Evolutionary conservation across 1,140 invertebrate genomes (phyloP).

Genomic region (Ceratoteleas bidentatus): DNA sequence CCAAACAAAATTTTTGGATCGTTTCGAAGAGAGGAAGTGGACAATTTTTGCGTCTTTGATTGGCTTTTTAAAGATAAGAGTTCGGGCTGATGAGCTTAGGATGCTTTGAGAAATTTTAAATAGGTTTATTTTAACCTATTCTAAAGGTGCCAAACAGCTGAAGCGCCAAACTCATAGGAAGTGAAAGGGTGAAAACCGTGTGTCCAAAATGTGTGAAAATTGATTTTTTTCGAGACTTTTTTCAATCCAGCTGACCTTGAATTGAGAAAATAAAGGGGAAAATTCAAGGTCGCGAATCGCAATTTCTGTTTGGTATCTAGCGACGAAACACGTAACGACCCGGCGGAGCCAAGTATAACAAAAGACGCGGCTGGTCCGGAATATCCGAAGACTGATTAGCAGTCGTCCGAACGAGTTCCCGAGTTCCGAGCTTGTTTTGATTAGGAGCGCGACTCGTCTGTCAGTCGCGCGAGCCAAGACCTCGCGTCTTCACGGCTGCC

Average conservation of each 20-base stretch:
- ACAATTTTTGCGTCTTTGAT: neutral
- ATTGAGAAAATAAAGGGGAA: too few relatives aligned
- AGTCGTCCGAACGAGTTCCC: slow-evolving; percentile 23
- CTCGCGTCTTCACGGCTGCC: neutral
- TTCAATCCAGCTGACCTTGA: too few relatives aligned
- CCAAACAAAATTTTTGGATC: slow-evolving; percentile 28
- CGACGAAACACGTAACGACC: slow-evolving; percentile 12
- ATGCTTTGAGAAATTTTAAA: too few relatives aligned
- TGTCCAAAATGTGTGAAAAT: too few relatives aligned
- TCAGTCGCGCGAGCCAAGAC: slow-evolving; percentile 5
- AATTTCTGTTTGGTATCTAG: neutral
- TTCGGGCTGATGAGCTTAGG: too few relatives aligned
- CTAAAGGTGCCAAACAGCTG: too few relatives aligned
- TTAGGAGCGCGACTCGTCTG: slow-evolving; percentile 11
- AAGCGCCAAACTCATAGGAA: too few relatives aligned
- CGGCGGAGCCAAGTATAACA: slow-evolving; percentile 25
- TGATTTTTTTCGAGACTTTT: too few relatives aligned
- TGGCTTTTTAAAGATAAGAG: neutral
- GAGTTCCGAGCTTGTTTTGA: slow-evolving; percentile 35
- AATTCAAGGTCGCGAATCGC: too few relatives aligned
- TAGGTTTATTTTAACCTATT: too few relatives aligned
- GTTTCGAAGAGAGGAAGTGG: neutral
- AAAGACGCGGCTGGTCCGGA: slow-evolving; percentile 20
- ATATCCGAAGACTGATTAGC: slow-evolving; percentile 35
- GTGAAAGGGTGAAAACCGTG: too few relatives aligned